A percentile compares a stretch with the other conserved stretches of the same genome.
Conservation (phyloP, 2,888 invertebrate genomes). For the Blastobasis lacticolella region DNA sequence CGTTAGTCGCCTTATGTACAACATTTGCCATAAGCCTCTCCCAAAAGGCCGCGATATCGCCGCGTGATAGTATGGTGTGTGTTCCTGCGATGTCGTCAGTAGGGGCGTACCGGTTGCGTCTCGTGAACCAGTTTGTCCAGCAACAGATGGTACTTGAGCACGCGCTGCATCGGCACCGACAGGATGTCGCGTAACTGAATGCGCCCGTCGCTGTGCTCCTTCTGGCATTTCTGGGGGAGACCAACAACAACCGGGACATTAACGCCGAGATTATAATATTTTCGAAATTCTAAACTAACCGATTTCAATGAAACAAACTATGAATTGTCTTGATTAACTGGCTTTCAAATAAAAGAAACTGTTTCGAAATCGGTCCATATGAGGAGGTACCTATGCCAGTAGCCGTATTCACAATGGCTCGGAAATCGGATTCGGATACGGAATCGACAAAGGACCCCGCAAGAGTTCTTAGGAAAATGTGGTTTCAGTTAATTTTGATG, state of each 20-base stretch:
- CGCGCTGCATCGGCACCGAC: conserved; percentile 98
- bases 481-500: no score
- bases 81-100: background rate
- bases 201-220: conserved; percentile 94
- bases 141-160: conserved; percentile 96
- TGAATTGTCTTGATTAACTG: background rate
- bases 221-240: conserved; percentile 86
- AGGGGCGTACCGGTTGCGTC: conserved; percentile 81
- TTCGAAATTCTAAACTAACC: background rate
- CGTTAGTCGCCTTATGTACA: no score
- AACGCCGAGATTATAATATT: no score
- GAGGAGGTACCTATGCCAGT: background rate
- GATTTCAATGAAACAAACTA: background rate
- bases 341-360: background rate
- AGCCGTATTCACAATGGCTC: no score
- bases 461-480: no score
- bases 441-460: no score
- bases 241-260: background rate
- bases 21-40: no score
- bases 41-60: no score
- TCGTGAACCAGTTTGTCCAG: conserved; percentile 91
- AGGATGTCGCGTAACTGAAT: conserved; percentile 96
- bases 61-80: no score
- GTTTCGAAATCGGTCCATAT: background rate
- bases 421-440: no score